Percentiles rank a stretch among this genome's conserved stretches.
phyloP scores from a whole-genome alignment of 23 tunicate species.

The Phallusia fumigata region DNA sequence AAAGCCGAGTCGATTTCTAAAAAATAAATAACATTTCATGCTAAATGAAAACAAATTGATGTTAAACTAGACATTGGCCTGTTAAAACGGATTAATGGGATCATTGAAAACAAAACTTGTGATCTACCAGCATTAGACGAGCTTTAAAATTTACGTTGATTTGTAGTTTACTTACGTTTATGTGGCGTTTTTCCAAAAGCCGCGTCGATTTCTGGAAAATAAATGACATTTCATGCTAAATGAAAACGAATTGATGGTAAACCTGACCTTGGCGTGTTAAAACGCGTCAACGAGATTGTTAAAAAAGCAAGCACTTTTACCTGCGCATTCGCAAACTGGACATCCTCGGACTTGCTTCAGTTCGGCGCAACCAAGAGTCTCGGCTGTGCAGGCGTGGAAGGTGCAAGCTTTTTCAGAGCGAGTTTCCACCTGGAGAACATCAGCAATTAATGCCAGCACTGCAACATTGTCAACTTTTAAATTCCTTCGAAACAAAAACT shows the following conservation, averaged over 20 bases:
- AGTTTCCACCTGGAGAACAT: too few species aligned
- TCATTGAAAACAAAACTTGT: too few species aligned
- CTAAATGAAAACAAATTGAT: too few species aligned
- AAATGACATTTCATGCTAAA: too few species aligned
- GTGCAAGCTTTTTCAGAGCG: conserved; percentile 20
- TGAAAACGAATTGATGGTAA: too few species aligned
- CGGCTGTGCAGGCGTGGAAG: conserved; percentile 28
- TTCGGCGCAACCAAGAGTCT: conserved; percentile 24
- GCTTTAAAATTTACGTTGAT: neutral
- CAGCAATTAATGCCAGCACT: neutral
- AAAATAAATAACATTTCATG: too few species aligned
- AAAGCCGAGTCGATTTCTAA: too few species aligned
- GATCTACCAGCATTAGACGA: too few species aligned
- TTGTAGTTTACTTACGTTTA: neutral
- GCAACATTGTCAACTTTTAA: neutral
- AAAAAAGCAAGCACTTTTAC: too few species aligned
- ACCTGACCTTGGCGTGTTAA: neutral
- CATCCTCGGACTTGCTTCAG: neutral
- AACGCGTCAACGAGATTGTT: neutral
- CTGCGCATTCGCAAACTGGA: neutral
- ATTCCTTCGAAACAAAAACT: neutral
- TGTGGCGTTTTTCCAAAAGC: too few species aligned
- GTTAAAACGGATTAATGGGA: too few species aligned
- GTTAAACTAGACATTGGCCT: neutral
- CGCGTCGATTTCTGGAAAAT: too few species aligned